Evolutionary conservation across 2,888 invertebrate genomes (phyloP).

Genomic region (Aspidiotus destructor): DNA sequence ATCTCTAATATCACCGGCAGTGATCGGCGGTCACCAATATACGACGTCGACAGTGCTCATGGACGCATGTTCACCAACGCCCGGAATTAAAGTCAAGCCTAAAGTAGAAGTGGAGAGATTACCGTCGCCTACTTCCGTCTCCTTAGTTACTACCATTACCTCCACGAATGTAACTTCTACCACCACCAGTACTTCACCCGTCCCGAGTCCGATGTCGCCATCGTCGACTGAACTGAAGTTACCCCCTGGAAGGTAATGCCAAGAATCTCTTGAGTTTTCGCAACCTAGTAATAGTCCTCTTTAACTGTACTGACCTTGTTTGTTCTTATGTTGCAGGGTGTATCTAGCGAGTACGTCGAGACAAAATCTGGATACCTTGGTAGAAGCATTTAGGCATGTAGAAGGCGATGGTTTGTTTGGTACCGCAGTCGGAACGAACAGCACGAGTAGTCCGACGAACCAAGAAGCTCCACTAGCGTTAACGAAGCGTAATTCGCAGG

Average conservation of each 20-base stretch:
- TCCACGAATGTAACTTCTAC: conserved; percentile 28
- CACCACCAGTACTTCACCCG: conserved; percentile 33
- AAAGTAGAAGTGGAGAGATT: conserved; percentile 60
- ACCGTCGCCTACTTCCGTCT: conserved; percentile 37
- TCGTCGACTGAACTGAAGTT: conserved; percentile 13
- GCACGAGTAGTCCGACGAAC: conserved; percentile 45
- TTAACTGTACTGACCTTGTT: background rate
- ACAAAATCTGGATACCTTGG: conserved; percentile 94
- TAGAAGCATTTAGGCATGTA: conserved; percentile 94
- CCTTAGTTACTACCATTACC: conserved; percentile 35
- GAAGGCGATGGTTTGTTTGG: conserved; percentile 92
- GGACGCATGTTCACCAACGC: conserved; percentile 3
- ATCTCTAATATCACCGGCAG: conserved; percentile 26
- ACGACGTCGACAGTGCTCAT: conserved; percentile 14
- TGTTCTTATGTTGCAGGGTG: conserved; percentile 41
- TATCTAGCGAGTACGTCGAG: conserved; percentile 66
- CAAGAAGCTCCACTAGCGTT: conserved; percentile 51
- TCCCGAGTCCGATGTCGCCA: background rate
- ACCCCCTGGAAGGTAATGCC: conserved; percentile 36
- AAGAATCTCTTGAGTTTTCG: no score
- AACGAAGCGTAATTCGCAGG: conserved; percentile 38
- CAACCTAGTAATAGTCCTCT: no score
- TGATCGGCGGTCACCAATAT: conserved; percentile 25
- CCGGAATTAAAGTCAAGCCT: conserved; percentile 56
- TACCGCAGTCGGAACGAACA: conserved; percentile 1